A percentile compares a stretch with the other conserved stretches of the same genome.
phyloP scores from a whole-genome alignment of 2,113 vertebrate genomes.

The Festucalex cinctus region DNA sequence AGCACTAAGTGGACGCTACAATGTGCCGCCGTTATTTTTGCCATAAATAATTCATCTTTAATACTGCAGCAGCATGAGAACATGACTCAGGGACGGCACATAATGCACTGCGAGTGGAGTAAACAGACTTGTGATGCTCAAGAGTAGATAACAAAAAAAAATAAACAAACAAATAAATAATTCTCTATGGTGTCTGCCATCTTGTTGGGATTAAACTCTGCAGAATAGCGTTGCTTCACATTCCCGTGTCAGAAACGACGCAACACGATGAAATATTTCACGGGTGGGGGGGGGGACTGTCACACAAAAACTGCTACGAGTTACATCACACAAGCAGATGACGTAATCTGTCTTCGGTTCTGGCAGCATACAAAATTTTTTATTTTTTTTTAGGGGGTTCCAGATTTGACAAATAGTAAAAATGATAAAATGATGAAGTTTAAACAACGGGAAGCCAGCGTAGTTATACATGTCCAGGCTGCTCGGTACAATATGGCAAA shows the following conservation, averaged over 20 bases:
- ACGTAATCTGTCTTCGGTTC: not conserved
- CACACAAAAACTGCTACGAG: not conserved
- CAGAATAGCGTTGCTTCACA: slow-evolving; percentile 30
- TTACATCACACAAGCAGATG: not conserved
- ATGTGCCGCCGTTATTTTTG: slow-evolving; percentile 31
- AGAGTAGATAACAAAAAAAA: slow-evolving; percentile 38
- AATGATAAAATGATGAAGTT: no score
- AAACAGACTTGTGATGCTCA: slow-evolving; percentile 38
- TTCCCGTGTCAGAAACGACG: slow-evolving; percentile 4
- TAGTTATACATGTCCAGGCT: no score
- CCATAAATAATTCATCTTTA: slow-evolving; percentile 63
- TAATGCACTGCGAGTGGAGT: slow-evolving; percentile 41
- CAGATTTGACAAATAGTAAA: no score
- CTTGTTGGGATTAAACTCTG: slow-evolving; percentile 45
- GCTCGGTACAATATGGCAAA: no score
- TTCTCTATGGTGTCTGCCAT: slow-evolving; percentile 29
- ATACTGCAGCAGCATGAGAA: slow-evolving; percentile 53
- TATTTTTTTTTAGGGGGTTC: not conserved
- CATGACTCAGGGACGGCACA: slow-evolving; percentile 49
- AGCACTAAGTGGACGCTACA: slow-evolving; percentile 12
- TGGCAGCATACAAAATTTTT: not conserved
- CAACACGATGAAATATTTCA: not conserved
- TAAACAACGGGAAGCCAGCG: no score
- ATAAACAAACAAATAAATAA: not conserved
- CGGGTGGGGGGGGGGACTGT: not conserved